These are phyloP conservation scores for Polymixis flavicincta DNA, from an alignment of 2,888 invertebrate genomes.

Conservation along the genomic window DNA sequence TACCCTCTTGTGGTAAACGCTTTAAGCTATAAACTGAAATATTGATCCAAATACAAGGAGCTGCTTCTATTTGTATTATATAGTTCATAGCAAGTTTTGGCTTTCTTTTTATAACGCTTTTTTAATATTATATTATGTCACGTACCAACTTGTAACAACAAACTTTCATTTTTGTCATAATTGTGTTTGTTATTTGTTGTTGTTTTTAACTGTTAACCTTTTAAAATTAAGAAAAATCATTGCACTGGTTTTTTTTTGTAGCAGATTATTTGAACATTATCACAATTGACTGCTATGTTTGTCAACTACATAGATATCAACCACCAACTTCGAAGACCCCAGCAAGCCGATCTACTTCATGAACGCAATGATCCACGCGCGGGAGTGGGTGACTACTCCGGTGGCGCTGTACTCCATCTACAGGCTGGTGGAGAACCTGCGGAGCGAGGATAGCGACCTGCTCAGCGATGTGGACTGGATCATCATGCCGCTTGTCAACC, in stretches of 20 bases:
- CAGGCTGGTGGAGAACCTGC: conserved; percentile 89
- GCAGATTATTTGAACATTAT: neutral
- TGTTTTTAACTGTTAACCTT: neutral
- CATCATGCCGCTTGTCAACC: conserved; percentile 92
- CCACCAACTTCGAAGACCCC: conserved; percentile 81
- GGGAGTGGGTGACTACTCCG: conserved; percentile 93
- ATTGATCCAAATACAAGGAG: too few species aligned
- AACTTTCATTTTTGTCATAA: neutral
- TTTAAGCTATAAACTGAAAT: neutral
- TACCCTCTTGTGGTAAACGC: neutral
- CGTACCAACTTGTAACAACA: neutral
- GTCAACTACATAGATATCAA: conserved; percentile 89
- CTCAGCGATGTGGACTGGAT: conserved; percentile 92
- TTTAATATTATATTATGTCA: neutral
- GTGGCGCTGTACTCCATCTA: conserved; percentile 91
- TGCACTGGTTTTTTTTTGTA: too few species aligned
- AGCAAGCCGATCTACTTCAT: conserved; percentile 89
- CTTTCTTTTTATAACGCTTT: neutral
- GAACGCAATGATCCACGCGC: conserved; percentile 91
- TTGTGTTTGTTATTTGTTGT: neutral
- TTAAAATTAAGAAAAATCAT: neutral
- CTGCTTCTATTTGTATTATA: neutral
- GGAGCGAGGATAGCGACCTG: conserved; percentile 80
- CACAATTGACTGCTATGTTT: neutral
- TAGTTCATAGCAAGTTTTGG: neutral